These are phyloP conservation scores for Streptopelia turtur DNA, from an alignment of 2,797 vertebrate species.

Conservation along the genomic window DNA sequence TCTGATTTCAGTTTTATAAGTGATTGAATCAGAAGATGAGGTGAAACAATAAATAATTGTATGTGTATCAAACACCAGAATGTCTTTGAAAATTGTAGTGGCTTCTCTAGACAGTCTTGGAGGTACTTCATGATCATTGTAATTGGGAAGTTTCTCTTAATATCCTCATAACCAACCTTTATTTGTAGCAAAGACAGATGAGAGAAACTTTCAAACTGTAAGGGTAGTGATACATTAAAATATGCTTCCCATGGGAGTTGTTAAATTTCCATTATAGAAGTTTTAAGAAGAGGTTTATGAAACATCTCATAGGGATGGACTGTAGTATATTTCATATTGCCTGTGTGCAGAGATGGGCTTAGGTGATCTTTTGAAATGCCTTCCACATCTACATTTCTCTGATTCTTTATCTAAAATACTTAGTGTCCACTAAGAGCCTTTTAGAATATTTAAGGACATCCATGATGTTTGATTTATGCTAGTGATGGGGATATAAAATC, in stretches of 20 bases:
- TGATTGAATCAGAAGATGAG: neutral
- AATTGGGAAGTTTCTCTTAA: constrained; percentile 51
- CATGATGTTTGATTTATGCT: constrained; percentile 33
- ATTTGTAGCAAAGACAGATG: constrained; percentile 47
- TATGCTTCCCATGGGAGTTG: constrained; percentile 69
- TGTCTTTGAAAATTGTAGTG: constrained; percentile 50
- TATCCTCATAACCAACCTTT: neutral
- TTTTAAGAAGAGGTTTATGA: constrained; percentile 52
- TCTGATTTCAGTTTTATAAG: neutral
- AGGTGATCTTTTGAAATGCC: constrained; percentile 40
- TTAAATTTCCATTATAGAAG: constrained; percentile 57
- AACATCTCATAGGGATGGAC: constrained; percentile 62
- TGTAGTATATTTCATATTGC: constrained; percentile 45
- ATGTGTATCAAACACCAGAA: constrained; percentile 31
- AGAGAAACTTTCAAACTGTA: constrained; percentile 56
- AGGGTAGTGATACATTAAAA: constrained; percentile 34
- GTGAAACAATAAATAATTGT: neutral
- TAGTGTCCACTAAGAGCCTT: constrained; percentile 29
- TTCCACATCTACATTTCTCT: constrained; percentile 40
- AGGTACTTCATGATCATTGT: constrained; percentile 49
- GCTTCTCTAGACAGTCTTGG: constrained; percentile 25
- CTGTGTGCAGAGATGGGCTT: constrained; percentile 10
- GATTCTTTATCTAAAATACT: constrained; percentile 23
- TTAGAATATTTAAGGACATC: constrained; percentile 40
- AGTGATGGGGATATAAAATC: constrained; percentile 16